Evolutionary conservation across 2,888 invertebrate species (phyloP).

Genomic region (Cephonodes hylas): DNA sequence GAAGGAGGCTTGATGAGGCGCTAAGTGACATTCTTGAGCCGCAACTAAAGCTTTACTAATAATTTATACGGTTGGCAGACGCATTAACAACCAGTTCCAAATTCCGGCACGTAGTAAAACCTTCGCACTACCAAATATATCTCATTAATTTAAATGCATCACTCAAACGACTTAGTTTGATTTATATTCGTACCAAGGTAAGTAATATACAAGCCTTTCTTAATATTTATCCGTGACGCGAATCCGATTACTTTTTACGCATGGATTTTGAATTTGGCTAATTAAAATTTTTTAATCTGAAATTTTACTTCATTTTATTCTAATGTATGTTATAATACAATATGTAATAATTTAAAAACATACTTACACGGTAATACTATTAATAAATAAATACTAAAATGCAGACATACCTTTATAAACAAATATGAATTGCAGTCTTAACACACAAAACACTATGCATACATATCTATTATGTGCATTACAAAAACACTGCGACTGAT

Average conservation of each 20-base stretch:
- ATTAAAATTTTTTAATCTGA: not conserved
- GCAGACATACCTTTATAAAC: too few relatives aligned
- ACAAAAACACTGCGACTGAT: too few relatives aligned
- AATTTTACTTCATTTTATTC: too few relatives aligned
- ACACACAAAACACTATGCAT: too few relatives aligned
- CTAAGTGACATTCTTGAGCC: not conserved
- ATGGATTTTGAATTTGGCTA: not conserved
- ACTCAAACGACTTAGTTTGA: not conserved
- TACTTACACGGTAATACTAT: too few relatives aligned
- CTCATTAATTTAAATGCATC: not conserved
- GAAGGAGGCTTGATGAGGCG: not conserved
- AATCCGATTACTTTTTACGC: not conserved
- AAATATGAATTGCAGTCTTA: too few relatives aligned
- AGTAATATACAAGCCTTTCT: not conserved
- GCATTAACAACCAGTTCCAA: not conserved
- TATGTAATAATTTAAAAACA: too few relatives aligned
- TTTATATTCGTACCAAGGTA: not conserved
- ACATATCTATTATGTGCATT: too few relatives aligned
- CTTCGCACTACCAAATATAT: not conserved
- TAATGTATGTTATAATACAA: too few relatives aligned
- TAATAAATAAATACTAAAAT: too few relatives aligned
- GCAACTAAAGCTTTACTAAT: not conserved
- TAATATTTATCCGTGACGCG: not conserved
- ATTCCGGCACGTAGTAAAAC: not conserved
- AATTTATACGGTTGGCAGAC: not conserved